A percentile compares a stretch with the other conserved stretches of the same genome.
Evolutionary conservation across 2,113 vertebrate genomes (phyloP).

Genomic region (Rissa tridactyla): DNA sequence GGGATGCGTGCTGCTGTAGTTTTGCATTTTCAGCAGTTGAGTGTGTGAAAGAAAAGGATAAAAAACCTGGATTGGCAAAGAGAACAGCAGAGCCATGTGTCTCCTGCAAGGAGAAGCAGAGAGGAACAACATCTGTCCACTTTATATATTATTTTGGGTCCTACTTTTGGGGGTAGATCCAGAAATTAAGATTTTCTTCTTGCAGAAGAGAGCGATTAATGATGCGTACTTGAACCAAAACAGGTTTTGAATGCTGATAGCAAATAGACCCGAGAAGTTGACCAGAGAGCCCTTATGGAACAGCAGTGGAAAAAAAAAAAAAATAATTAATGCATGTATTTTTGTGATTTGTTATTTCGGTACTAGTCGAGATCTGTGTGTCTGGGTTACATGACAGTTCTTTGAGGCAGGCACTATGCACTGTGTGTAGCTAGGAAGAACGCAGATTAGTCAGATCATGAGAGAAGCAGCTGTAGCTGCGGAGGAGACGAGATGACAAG

Average conservation of each 20-base stretch:
- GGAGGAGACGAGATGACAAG: not conserved
- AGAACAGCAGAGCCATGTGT: fast-evolving
- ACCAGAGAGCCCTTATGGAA: not conserved
- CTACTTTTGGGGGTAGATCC: not conserved
- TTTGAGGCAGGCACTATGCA: not conserved
- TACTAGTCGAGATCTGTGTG: not conserved
- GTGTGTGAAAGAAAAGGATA: not conserved
- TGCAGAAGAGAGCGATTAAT: not conserved
- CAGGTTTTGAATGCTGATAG: not conserved
- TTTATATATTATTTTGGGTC: not conserved
- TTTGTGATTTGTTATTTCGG: not conserved
- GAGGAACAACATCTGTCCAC: not conserved
- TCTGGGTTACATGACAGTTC: not conserved
- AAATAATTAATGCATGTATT: not conserved
- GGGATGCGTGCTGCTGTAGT: not conserved
- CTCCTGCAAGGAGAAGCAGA: not conserved
- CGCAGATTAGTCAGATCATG: not conserved
- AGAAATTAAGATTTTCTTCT: not conserved
- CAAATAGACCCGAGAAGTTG: not conserved
- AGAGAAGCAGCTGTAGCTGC: not conserved
- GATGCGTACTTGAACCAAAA: not conserved
- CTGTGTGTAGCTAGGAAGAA: not conserved
- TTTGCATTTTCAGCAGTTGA: not conserved
- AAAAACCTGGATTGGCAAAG: not conserved
- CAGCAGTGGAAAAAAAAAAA: fast-evolving